These are phyloP conservation scores for Erythrolamprus reginae DNA, from an alignment of 2,113 vertebrate species.

Conservation along the genomic window DNA sequence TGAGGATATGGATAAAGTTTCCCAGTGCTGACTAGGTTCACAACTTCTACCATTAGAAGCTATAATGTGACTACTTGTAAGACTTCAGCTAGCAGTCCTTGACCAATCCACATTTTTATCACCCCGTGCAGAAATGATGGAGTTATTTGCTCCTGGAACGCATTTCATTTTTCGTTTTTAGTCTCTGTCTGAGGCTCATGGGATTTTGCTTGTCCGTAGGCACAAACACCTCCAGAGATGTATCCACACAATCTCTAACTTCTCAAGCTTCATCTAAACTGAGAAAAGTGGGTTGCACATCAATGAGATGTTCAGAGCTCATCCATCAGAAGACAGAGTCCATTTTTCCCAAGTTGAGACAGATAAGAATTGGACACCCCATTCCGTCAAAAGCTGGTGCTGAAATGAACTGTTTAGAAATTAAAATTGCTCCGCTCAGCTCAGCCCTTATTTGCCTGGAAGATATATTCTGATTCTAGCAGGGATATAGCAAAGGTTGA, in stretches of 20 bases:
- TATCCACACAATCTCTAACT: not conserved
- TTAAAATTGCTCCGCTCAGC: conserved; percentile 1
- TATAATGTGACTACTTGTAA: not conserved
- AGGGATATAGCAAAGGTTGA: conserved; percentile 24
- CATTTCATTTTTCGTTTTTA: not conserved
- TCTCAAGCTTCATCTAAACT: not conserved
- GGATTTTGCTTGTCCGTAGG: not conserved
- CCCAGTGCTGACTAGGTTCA: not conserved
- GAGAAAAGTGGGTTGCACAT: not conserved
- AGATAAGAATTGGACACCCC: not conserved
- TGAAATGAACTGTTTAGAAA: conserved; percentile 1
- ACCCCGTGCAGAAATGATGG: not conserved
- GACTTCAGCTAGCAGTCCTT: not conserved
- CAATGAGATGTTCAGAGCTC: not conserved
- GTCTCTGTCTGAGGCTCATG: not conserved
- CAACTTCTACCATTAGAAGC: not conserved
- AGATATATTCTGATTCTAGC: conserved; percentile 34
- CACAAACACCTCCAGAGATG: not conserved
- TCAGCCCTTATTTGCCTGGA: conserved; percentile 37
- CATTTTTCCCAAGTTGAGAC: conserved; percentile 20
- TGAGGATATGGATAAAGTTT: not conserved
- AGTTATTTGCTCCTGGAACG: not conserved
- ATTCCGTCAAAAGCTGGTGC: fast-evolving
- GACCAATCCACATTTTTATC: not conserved
- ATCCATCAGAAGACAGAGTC: not conserved